A percentile compares a stretch with the other conserved stretches of the same genome.
Evolutionary conservation across 2,888 invertebrate species (phyloP).

Genomic region (Pterostichus niger): DNA sequence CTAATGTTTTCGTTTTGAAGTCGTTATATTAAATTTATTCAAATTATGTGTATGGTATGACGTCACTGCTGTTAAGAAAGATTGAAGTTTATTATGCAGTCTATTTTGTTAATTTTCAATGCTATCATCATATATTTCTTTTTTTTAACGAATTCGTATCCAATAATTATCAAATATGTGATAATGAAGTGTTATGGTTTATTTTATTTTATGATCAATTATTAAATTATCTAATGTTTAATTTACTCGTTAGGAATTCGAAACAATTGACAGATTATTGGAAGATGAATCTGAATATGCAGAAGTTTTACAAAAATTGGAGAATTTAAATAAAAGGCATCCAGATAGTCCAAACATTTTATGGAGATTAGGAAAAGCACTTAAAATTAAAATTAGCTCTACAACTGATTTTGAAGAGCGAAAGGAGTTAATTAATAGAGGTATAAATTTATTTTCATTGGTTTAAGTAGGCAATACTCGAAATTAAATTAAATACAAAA

Average conservation of each 20-base stretch:
- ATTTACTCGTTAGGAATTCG: conserved; percentile 70
- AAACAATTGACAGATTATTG: conserved; percentile 73
- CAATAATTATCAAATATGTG: no score
- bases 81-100: no score
- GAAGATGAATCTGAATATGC: conserved; percentile 68
- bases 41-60: neutral
- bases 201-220: no score
- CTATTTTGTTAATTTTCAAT: no score
- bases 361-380: conserved; percentile 75
- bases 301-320: conserved; percentile 70
- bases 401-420: conserved; percentile 70
- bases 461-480: neutral
- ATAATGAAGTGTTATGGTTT: no score
- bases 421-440: conserved; percentile 72
- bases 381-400: conserved; percentile 70
- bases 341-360: conserved; percentile 73
- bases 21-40: no score
- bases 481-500: neutral
- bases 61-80: neutral
- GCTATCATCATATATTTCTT: no score
- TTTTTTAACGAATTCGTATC: no score
- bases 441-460: conserved; percentile 68
- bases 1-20: neutral
- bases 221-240: neutral
- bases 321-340: conserved; percentile 72